Evolutionary conservation across 2,888 invertebrate species (phyloP).

Genomic region (Ectemnius cavifrons): DNA sequence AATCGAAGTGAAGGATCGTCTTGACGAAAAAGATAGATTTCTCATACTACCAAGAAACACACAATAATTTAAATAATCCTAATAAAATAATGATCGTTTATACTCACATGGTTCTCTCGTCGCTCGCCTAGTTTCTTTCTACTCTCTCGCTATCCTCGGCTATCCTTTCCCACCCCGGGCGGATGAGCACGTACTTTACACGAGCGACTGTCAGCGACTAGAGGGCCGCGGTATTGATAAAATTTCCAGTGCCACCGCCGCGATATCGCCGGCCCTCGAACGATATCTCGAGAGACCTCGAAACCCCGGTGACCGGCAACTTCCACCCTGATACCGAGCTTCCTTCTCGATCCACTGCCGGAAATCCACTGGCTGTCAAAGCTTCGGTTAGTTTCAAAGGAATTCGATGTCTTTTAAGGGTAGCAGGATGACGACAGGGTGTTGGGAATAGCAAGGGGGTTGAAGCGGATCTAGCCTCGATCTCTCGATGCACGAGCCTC

Average conservation of each 20-base stretch:
- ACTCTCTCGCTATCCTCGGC: conserved; percentile 49
- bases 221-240: conserved; percentile 73
- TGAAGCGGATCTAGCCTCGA: conserved; percentile 33
- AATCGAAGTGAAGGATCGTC: no score
- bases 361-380: neutral
- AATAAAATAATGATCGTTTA: neutral
- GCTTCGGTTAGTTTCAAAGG: neutral
- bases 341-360: no score
- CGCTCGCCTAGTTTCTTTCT: conserved; percentile 40
- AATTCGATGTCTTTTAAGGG: neutral
- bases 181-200: conserved; percentile 62
- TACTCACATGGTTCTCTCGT: conserved; percentile 55
- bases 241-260: conserved; percentile 68
- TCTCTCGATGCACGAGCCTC: conserved; percentile 47
- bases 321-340: no score
- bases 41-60: no score
- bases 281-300: conserved; percentile 57
- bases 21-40: no score
- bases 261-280: conserved; percentile 58
- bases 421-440: neutral
- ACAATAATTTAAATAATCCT: no score
- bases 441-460: neutral
- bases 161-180: conserved; percentile 37
- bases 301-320: conserved; percentile 23
- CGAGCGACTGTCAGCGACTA: conserved; percentile 69